Evolutionary conservation across 2,797 vertebrate species (phyloP).

Genomic region (Poecilia picta): DNA sequence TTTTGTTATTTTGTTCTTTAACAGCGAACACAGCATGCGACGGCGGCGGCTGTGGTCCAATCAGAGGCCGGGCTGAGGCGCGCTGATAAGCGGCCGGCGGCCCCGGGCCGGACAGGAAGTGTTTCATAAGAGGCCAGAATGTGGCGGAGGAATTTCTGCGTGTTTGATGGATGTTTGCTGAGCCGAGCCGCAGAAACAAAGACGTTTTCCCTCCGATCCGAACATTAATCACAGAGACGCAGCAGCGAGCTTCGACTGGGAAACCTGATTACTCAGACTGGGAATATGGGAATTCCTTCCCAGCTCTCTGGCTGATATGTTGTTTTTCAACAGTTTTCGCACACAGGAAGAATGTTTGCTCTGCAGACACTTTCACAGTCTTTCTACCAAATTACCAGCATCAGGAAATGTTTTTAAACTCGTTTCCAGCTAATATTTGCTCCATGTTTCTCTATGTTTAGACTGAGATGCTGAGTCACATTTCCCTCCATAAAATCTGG

Average conservation of each 20-base stretch:
- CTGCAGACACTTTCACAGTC: background rate
- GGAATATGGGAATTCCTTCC: background rate
- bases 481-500: background rate
- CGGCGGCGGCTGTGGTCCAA: conserved; percentile 21
- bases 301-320: background rate
- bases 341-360: background rate
- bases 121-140: conserved; percentile 56
- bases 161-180: conserved; percentile 33
- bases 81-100: conserved; percentile 55
- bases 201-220: background rate
- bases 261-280: background rate
- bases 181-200: conserved; percentile 11
- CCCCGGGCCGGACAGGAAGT: conserved; percentile 41
- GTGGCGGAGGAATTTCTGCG: conserved; percentile 28
- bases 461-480: background rate
- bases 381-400: background rate
- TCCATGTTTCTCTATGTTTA: background rate
- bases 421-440: background rate
- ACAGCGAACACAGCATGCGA: conserved; percentile 34
- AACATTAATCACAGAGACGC: background rate
- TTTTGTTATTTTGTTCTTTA: conserved; percentile 71
- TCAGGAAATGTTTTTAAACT: background rate
- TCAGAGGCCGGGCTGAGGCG: conserved; percentile 38
- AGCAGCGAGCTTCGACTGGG: background rate
- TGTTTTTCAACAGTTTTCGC: background rate